Conservation (phyloP, 2,113 vertebrate genomes). For the Plecturocebus donacophilus region DNA sequence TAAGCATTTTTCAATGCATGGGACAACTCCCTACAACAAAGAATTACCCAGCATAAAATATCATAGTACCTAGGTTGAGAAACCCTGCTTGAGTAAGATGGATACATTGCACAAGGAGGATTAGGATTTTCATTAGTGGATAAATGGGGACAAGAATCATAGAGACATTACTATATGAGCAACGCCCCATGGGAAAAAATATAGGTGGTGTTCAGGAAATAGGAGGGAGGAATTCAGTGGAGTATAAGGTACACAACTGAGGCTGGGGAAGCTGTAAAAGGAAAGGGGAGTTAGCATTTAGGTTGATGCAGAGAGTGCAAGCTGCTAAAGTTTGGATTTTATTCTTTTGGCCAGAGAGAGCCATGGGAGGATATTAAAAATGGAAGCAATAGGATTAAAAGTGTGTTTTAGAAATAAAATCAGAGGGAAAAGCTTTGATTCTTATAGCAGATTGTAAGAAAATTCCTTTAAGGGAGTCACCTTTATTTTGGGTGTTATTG, state of each 20-base stretch:
- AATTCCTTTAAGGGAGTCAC: not conserved
- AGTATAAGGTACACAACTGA: not conserved
- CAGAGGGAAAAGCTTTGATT: not conserved
- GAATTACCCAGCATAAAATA: not conserved
- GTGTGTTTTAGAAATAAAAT: slow-evolving; percentile 1
- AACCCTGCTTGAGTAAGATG: not conserved
- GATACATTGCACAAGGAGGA: not conserved
- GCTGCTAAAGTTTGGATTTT: not conserved
- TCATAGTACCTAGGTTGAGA: not conserved
- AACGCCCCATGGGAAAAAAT: not conserved
- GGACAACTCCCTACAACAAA: not conserved
- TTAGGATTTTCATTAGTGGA: not conserved
- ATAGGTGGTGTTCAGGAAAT: not conserved
- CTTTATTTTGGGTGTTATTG: not conserved
- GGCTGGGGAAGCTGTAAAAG: too few relatives aligned
- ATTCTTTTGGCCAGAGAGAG: not conserved
- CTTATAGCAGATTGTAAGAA: not conserved
- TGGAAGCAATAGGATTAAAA: not conserved
- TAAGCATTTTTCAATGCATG: not conserved
- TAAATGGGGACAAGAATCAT: not conserved
- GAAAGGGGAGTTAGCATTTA: not conserved
- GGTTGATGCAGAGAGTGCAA: not conserved
- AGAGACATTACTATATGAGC: not conserved
- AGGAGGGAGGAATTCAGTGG: not conserved
- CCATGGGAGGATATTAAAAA: not conserved